These are phyloP conservation scores for Lepus europaeus DNA, from an alignment of 2,113 vertebrate species.

Conservation along the genomic window DNA sequence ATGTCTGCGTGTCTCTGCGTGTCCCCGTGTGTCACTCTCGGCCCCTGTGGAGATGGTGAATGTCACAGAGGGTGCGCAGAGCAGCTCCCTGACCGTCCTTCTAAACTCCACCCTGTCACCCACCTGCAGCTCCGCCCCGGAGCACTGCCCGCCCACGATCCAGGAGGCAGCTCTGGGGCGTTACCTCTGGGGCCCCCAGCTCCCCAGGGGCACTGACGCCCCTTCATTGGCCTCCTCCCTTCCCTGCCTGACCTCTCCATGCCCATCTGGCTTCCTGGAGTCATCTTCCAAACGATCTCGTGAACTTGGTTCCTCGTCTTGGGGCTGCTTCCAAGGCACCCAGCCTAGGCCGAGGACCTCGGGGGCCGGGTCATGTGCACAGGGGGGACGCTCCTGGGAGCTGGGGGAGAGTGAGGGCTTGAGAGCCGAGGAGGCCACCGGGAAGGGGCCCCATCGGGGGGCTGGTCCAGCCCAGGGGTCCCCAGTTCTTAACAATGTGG, in stretches of 20 bases:
- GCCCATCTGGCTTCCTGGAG: not conserved
- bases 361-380: no score
- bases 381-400: not conserved
- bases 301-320: not conserved
- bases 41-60: no score
- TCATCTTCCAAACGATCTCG: not conserved
- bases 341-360: not conserved
- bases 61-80: not conserved
- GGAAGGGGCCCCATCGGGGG: not conserved
- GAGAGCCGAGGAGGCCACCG: not conserved
- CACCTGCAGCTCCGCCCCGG: not conserved
- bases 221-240: not conserved
- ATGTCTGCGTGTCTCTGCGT: fast-evolving
- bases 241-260: not conserved
- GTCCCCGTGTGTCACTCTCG: not conserved
- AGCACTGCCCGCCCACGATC: fast-evolving
- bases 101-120: not conserved
- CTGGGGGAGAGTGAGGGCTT: not conserved
- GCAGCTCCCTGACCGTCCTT: fast-evolving
- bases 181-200: not conserved
- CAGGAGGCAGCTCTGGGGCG: not conserved
- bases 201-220: not conserved
- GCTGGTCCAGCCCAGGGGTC: no score
- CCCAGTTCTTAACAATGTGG: no score
- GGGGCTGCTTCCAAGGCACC: not conserved